A percentile compares a stretch with the other conserved stretches of the same genome.
These are phyloP conservation scores for Pangasius sanitwongsei DNA, from an alignment of 2,797 vertebrate genomes.

Conservation along the genomic window DNA sequence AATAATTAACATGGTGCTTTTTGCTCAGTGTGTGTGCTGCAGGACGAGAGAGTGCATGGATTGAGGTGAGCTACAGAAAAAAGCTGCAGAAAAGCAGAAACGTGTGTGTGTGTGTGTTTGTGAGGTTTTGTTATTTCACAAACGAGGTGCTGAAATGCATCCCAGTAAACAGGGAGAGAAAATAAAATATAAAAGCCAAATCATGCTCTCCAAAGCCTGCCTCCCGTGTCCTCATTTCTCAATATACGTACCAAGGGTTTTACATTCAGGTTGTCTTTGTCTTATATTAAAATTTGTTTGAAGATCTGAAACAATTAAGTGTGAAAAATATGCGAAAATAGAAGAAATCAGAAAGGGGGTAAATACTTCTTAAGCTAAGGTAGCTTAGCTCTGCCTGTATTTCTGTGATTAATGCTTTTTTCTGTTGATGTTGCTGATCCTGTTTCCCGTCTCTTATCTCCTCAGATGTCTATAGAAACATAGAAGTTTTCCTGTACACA, in stretches of 20 bases:
- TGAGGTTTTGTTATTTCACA: not conserved
- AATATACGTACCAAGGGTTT: not conserved
- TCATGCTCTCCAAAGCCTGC: not conserved
- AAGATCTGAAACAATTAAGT: not conserved
- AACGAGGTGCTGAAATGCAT: not conserved
- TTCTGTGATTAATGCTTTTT: not conserved
- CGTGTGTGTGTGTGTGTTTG: too few relatives aligned
- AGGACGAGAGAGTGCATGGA: not conserved
- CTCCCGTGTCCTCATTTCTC: not conserved
- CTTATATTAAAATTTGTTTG: not conserved
- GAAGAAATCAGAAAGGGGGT: not conserved
- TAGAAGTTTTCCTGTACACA: not conserved
- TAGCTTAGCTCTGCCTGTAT: not conserved
- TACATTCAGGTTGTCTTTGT: not conserved
- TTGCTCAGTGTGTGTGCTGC: not conserved
- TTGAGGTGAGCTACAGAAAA: not conserved
- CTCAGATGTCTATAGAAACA: not conserved
- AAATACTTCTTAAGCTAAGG: not conserved
- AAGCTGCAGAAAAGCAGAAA: too few relatives aligned
- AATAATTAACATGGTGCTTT: not conserved
- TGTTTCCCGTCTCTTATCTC: not conserved
- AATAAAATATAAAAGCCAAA: not conserved
- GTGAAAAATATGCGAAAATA: not conserved
- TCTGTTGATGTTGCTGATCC: not conserved
- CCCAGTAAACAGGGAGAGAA: not conserved